Percentiles rank a stretch among this genome's conserved stretches.
Conservation (phyloP, 2,797 vertebrate genomes). For the Pangasius macronema region DNA sequence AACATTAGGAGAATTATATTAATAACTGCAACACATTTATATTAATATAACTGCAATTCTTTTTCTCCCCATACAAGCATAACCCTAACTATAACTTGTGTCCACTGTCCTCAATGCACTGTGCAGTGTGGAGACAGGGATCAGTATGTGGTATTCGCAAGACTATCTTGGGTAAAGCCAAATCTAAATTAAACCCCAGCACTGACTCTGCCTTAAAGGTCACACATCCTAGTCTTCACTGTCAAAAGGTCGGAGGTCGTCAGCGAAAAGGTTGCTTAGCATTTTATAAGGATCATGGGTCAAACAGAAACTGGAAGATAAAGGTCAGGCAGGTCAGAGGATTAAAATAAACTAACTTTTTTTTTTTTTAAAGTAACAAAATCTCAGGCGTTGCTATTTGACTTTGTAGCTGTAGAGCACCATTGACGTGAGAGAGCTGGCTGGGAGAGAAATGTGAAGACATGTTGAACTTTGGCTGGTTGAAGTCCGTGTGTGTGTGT, state of each 20-base stretch:
- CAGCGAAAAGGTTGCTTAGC: conserved; percentile 67
- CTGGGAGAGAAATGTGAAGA: background rate
- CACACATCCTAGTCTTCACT: conserved; percentile 59
- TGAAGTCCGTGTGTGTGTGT: conserved; percentile 10
- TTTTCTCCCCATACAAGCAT: fast-evolving
- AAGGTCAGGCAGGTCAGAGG: conserved; percentile 43
- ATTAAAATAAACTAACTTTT: background rate
- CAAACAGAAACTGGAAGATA: conserved; percentile 23
- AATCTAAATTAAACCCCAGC: conserved; percentile 73
- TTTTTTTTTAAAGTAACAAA: conserved; percentile 26
- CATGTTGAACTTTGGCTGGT: conserved; percentile 36
- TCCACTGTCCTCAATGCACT: background rate
- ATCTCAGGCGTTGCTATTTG: background rate
- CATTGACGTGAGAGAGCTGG: too few species aligned
- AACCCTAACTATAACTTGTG: too few species aligned
- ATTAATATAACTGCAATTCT: background rate
- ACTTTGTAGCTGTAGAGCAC: background rate
- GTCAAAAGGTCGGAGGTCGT: conserved; percentile 75
- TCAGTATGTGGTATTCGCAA: conserved; percentile 69
- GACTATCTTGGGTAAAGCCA: conserved; percentile 67
- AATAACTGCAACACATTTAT: background rate
- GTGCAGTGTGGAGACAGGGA: background rate
- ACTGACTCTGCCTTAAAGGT: conserved; percentile 71
- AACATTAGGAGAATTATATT: background rate
- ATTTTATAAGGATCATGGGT: conserved; percentile 68